Conservation (phyloP, 2,888 invertebrate genomes). For the Nowickia ferox region DNA sequence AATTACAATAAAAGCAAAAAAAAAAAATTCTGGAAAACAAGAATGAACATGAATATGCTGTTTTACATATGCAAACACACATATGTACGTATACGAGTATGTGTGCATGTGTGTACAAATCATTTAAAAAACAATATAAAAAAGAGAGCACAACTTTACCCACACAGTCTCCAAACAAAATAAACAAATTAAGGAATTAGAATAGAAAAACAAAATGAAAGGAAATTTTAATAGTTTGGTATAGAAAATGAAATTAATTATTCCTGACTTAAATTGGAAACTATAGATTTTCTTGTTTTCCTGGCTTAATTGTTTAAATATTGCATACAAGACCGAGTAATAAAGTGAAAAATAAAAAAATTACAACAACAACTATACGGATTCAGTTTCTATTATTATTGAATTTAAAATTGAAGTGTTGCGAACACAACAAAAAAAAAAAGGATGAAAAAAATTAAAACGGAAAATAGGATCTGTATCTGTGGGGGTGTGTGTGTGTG, state of each 20-base stretch:
- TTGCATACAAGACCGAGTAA: background rate
- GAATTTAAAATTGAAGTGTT: conserved; percentile 38
- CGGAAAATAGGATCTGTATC: background rate
- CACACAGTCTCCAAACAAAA: background rate
- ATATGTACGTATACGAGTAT: background rate
- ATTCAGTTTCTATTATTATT: conserved; percentile 19
- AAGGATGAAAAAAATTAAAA: background rate
- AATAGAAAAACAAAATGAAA: conserved; percentile 48
- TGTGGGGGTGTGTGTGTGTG: background rate
- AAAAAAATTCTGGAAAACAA: conserved; percentile 40
- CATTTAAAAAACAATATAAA: background rate
- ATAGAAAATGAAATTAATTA: conserved; percentile 60
- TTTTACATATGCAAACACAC: background rate
- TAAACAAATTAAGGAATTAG: conserved; percentile 66
- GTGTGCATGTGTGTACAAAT: background rate
- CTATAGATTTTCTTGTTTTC: conserved; percentile 41
- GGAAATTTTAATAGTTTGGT: conserved; percentile 27
- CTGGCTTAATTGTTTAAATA: conserved; percentile 35
- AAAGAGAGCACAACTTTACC: conserved; percentile 22
- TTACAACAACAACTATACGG: background rate
- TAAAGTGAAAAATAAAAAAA: conserved; percentile 9
- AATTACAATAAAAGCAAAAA: conserved; percentile 36
- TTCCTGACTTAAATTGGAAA: conserved; percentile 36
- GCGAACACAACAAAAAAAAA: conserved; percentile 16
- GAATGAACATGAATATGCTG: conserved; percentile 55